Base-by-base conservation (phyloP, 2,113 vertebrate species). In the Rhynchopsitta pachyrhyncha region DNA sequence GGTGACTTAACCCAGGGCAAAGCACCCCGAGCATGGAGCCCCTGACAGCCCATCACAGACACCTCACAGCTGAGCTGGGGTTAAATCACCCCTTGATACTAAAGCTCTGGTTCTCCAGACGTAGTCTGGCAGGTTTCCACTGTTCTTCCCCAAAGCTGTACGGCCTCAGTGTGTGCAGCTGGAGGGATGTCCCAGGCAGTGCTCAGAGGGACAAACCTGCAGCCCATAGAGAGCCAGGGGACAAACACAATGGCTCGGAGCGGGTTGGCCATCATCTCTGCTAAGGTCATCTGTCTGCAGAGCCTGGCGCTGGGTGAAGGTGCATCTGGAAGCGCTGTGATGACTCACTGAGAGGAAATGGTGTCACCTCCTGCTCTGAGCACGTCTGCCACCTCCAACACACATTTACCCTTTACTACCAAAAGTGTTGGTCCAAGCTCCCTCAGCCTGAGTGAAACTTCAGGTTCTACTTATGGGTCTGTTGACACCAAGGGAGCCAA, bases 341-440 rank as follows among this genome's bases (percentile, higher is more conserved):
- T 93, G 84, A 95, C 20, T 94, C 94, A 82, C 18, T 1, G 62
- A 2, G 37, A 95, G 93, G 95, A 96, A 91, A 70, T 39, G 86
- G 6, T 92, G 92, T 96, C 95, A 90, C 62, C 69, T n/a, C 60
- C 89, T 52, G 39, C 75, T 25, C 82, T 4, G 89, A 49, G 79
- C 79, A 19, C n/a, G 64, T 77, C 81, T 17, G 9, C 52, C 89
- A 60, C 39, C 63, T 49, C 75, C 67, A 24, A 15, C 33, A 9
- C 1, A 0, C 1, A 2, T 57, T 91, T 9, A 47, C 52, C 57
- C 47, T 78, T 88, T 73, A 9, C 66, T 70, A 18, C 20, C 82
- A 17, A 31, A 77, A 62, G 16, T 29, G 80, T 81, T 47, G 46
- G 63, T 12, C 6, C 33, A 64, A 83, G 9, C 5, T 3, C 17